A percentile compares a stretch with the other conserved stretches of the same genome.
These are phyloP conservation scores for Ctenoplectra terminalis DNA, from an alignment of 1,140 invertebrate genomes.

Conservation along the genomic window DNA sequence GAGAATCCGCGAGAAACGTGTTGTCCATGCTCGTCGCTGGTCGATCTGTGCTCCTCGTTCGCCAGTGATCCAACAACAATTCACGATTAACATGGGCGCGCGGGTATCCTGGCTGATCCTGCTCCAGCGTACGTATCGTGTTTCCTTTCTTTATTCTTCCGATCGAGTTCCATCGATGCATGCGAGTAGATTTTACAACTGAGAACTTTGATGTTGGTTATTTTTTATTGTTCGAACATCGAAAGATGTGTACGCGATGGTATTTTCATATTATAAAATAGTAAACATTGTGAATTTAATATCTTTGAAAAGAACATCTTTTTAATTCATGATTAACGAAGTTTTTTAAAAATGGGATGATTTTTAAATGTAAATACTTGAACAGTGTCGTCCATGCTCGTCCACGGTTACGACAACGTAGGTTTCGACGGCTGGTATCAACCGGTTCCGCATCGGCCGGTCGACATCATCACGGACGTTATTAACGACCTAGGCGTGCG, in stretches of 20 bases:
- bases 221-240: no score
- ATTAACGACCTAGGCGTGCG: slow-evolving; percentile 89
- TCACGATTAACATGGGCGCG: slow-evolving; percentile 53
- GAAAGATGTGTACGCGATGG: no score
- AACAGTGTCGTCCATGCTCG: slow-evolving; percentile 53
- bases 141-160: not conserved
- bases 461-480: slow-evolving; percentile 90
- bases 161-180: no score
- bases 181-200: no score
- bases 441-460: slow-evolving; percentile 78
- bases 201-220: no score
- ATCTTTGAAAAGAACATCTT: no score
- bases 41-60: slow-evolving; percentile 4
- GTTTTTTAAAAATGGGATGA: not conserved
- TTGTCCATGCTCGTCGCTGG: slow-evolving; percentile 16
- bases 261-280: no score
- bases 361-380: slow-evolving; percentile 3
- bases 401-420: slow-evolving; percentile 63
- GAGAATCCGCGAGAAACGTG: slow-evolving; percentile 8
- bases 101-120: slow-evolving; percentile 49
- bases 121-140: slow-evolving; percentile 57
- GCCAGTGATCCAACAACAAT: slow-evolving; percentile 33
- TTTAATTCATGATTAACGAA: not conserved
- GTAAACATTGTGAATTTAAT: no score
- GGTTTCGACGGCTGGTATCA: slow-evolving; percentile 68